Conservation (phyloP, 2,888 invertebrate species). For the Drosophila acutilabella region DNA sequence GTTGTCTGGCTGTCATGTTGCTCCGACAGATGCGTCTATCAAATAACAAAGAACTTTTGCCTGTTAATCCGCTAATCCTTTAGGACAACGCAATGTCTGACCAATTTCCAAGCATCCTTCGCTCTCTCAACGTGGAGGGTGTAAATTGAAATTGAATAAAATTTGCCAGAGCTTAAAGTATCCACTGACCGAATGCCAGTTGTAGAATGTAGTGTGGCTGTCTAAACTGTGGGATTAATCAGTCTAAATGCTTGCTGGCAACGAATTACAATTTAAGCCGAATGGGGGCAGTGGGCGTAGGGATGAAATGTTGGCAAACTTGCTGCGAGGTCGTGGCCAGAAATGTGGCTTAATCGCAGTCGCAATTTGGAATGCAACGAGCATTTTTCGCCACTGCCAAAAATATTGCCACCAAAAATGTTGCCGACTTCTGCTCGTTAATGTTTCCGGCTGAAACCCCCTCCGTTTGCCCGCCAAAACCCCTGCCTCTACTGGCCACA, state of each 20-base stretch:
- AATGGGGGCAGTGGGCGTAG: neutral
- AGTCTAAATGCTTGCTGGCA: constrained; percentile 44
- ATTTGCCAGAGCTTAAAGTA: constrained; percentile 27
- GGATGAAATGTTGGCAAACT: constrained; percentile 3
- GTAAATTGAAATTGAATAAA: constrained; percentile 36
- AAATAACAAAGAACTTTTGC: constrained; percentile 66
- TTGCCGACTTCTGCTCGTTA: constrained; percentile 64
- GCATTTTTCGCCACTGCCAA: constrained; percentile 39
- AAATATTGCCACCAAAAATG: constrained; percentile 49
- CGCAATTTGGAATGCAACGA: constrained; percentile 30
- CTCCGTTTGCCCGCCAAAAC: neutral
- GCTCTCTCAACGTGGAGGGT: neutral
- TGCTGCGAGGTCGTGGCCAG: constrained; percentile 19
- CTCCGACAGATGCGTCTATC: constrained; percentile 52
- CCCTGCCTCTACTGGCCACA: neutral
- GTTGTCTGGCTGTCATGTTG: constrained; percentile 67
- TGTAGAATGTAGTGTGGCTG: neutral
- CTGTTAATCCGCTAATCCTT: constrained; percentile 70
- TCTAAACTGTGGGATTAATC: constrained; percentile 54
- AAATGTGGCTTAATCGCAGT: constrained; percentile 33
- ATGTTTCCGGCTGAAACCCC: constrained; percentile 47
- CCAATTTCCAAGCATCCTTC: constrained; percentile 13
- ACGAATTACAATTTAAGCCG: constrained; percentile 9
- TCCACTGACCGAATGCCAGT: constrained; percentile 1
- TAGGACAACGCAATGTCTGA: constrained; percentile 51